Conservation (phyloP, 2,113 vertebrate species). For the Eleginops maclovinus region DNA sequence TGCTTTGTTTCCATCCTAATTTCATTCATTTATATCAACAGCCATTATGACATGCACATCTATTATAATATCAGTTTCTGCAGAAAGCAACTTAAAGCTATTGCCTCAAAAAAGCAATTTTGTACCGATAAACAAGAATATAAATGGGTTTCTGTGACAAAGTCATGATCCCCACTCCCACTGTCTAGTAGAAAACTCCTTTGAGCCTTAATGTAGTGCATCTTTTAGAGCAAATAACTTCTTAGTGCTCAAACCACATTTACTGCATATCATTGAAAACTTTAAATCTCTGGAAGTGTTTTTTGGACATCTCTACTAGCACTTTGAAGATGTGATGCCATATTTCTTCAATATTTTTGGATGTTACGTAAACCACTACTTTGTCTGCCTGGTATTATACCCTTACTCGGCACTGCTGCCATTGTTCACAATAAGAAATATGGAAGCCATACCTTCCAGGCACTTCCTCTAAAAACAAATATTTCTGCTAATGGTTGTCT, state of each 20-base stretch:
- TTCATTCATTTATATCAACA: too few relatives aligned
- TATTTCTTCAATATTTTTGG: neutral
- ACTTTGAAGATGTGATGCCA: neutral
- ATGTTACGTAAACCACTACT: neutral
- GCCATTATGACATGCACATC: neutral
- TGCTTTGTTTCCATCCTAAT: too few relatives aligned
- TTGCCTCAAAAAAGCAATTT: neutral
- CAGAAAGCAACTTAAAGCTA: neutral
- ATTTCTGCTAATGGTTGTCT: constrained; percentile 11
- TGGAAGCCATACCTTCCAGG: constrained; percentile 32
- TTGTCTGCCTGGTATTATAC: neutral
- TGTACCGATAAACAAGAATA: neutral
- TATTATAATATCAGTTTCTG: neutral
- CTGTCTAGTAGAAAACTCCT: neutral
- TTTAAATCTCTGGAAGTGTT: neutral
- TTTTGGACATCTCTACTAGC: neutral
- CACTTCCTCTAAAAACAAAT: constrained; percentile 27
- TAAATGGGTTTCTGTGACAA: neutral
- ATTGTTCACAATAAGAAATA: constrained; percentile 29
- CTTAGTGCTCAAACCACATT: too few relatives aligned
- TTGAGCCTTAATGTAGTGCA: too few relatives aligned
- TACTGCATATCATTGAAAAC: neutral
- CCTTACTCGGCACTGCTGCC: constrained; percentile 12
- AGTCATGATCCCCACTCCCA: neutral
- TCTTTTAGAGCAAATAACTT: neutral